Percentiles rank a stretch among this genome's conserved stretches.
Evolutionary conservation across 2,113 vertebrate species (phyloP).

Genomic region (Pagrus major): DNA sequence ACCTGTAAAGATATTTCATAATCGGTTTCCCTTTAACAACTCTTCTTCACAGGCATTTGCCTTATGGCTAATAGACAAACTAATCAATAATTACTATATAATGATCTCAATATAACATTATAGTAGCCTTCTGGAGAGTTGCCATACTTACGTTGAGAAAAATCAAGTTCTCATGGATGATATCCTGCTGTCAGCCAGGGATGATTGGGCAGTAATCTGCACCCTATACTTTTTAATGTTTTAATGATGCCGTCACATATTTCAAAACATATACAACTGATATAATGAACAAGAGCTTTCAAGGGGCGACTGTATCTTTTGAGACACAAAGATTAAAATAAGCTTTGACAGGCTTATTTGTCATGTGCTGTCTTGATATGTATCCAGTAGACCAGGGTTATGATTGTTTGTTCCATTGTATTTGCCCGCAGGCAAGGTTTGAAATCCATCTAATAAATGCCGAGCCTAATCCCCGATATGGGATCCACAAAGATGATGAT

Average conservation of each 20-base stretch:
- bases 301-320: conserved; percentile 55
- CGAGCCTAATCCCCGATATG: conserved; percentile 53
- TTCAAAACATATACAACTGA: not conserved
- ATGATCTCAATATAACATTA: too few species aligned
- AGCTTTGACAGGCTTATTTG: conserved; percentile 66
- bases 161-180: too few species aligned
- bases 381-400: conserved; percentile 49
- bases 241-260: too few species aligned
- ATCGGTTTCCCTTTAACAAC: too few species aligned
- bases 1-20: not conserved
- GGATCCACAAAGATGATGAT: conserved; percentile 44
- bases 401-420: conserved; percentile 69
- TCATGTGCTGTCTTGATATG: conserved; percentile 65
- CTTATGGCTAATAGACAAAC: too few species aligned
- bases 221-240: too few species aligned
- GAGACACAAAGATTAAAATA: conserved; percentile 48
- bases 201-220: too few species aligned
- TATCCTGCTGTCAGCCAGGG: too few species aligned
- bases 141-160: not conserved
- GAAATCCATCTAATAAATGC: conserved; percentile 68
- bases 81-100: too few species aligned
- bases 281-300: conserved; percentile 31
- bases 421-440: conserved; percentile 55
- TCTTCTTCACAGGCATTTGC: too few species aligned
- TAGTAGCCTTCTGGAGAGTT: not conserved